A percentile compares a stretch with the other conserved stretches of the same genome.
These are phyloP conservation scores for Antigone vipio DNA, from an alignment of 2,113 vertebrate genomes.

Conservation along the genomic window DNA sequence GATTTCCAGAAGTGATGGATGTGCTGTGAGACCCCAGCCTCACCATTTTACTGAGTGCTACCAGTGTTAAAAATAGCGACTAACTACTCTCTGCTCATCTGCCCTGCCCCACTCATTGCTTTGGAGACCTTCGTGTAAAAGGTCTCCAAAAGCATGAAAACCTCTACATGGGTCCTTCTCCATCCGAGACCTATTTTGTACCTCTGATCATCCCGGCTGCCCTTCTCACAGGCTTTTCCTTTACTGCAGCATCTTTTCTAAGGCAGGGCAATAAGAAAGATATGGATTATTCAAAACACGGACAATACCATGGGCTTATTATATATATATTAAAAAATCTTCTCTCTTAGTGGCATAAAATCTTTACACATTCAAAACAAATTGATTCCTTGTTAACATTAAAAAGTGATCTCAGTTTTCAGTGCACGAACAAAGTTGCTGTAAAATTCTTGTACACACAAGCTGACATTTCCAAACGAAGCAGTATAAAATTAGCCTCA, in stretches of 20 bases:
- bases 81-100: not conserved
- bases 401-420: not conserved
- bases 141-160: not conserved
- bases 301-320: not conserved
- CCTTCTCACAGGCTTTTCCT: not conserved
- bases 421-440: not conserved
- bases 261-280: not conserved
- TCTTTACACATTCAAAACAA: slow-evolving; percentile 35
- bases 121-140: not conserved
- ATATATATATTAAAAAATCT: not conserved
- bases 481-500: not conserved
- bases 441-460: not conserved
- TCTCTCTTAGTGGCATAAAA: slow-evolving; percentile 22
- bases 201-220: not conserved
- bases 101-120: not conserved
- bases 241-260: not conserved
- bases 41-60: not conserved
- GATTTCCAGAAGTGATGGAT: not conserved
- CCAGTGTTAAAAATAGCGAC: not conserved
- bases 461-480: not conserved
- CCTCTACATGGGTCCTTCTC: not conserved
- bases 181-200: not conserved
- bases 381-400: slow-evolving; percentile 34
- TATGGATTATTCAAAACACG: not conserved
- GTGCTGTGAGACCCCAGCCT: not conserved